Evolutionary conservation across 2,888 invertebrate genomes (phyloP), one percentile per base, ranked within the genome.

Genomic region (Lamproptera curius): DNA sequence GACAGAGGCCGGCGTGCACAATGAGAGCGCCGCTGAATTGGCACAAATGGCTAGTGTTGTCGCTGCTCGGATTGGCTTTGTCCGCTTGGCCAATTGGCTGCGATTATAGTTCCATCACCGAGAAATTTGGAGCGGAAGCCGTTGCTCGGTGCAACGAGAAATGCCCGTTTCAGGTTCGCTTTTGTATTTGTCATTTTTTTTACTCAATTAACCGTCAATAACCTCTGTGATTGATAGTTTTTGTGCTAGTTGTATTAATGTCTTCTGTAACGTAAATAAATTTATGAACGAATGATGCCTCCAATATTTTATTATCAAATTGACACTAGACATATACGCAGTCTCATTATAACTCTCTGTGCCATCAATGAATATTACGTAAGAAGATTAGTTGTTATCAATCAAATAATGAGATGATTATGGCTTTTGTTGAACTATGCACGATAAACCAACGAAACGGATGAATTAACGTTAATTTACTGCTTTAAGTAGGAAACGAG

Each of bases 41-140:
- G 84, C 86, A 79, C 78, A 85, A 86, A 84, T 86, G 86, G 85
- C 78, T 85, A 71, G 78, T 85, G 83, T 76, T 85, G 83, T 74
- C 77, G 79, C 70, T 86, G 75, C 70, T 86, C 75, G 86, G 86
- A 85, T 85, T 87, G 83, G 85, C 85, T 84, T 83, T 86, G 87
- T 85, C 86, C 86, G 86, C 77, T 72, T 79, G 76, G 69, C 79
- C 84, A 87, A 86, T 87, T 87, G 86, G 75, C 72, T 78, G 84
- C 84, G 86, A 87, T 85, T 85, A 85, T 73, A 79, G 78, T 76
- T 76, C 82, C 84, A 83, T 83, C 84, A 83, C 84, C 64, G 83
- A 86, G 82, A 86, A 82, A 84, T 87, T 87, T 82, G 85, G 85
- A 83, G 75, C 85, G 85, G 87, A 87, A 80, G 87, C 86, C 43